Base-by-base conservation (phyloP, 2,797 vertebrate species). In the Crenichthys baileyi region DNA sequence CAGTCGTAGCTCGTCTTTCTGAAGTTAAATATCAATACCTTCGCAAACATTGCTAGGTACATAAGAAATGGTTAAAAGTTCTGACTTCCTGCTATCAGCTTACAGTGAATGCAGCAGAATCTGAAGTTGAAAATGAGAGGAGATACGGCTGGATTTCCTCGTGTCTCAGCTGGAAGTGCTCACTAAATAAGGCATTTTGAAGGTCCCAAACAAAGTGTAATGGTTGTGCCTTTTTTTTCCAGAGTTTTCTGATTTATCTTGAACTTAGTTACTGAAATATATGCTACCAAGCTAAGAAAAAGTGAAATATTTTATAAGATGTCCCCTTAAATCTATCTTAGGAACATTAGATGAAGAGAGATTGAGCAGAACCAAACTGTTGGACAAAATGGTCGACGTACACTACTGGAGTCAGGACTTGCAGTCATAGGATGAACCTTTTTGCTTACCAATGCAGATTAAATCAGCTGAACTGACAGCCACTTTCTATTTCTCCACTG, bases 391-490 rank as follows among this genome's bases (percentile, higher is more conserved):
- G 53, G 1, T 31, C 31, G 5, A 15, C 77, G 24, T 51, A 18
- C 55, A 70, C 79, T 50, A 22, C 67, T 4, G 18, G 8, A 53
- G 22, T 46, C 73, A 73, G 75, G 76, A 65, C 63, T 58, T 4
- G 0, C 58, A 26, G 51, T 77, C 76, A 72, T 15, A 26, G 31
- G 56, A 20, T 39, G 55, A 74, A 74, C 56, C 46, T 8, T 73
- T 68, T 44, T 75, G 76, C 78, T 82, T 20, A 26, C 72, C 67
- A 11, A 58, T 4, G 68, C 80, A 22, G 76, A 81, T 78, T 50
- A 82, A 78, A 84, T 83, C 82, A 68, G 86, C 78, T 70, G 77
- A 3, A 65, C 81, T 56, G 82, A 88, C 89, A 78, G 77, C 73
- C 77, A 7, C 73, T 72, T 75, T 68, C 58, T 72, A 81, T 86